Base-by-base conservation (phyloP, 2,888 invertebrate species). In the Prosapia bicincta region DNA sequence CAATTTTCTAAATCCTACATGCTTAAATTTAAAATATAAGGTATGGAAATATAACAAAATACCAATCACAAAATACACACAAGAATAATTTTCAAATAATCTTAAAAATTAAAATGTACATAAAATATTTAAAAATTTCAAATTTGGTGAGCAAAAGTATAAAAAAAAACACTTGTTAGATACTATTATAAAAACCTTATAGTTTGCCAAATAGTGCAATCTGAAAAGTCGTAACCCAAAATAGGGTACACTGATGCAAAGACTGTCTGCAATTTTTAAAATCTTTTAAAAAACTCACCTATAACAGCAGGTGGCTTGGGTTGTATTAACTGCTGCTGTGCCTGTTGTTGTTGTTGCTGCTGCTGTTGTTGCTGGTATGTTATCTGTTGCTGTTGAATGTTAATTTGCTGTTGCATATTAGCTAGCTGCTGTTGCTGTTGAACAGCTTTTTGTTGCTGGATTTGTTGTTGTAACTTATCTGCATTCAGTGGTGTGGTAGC, bases 231-330 rank as follows among this genome's bases (percentile, higher is more conserved):
- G n/a, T n/a, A n/a, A n/a, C n/a, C n/a, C n/a, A n/a, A n/a, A n/a
- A n/a, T n/a, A n/a, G n/a, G n/a, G n/a, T n/a, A n/a, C n/a, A n/a
- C n/a, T n/a, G n/a, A n/a, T n/a, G n/a, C n/a, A n/a, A n/a, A n/a
- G n/a, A n/a, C n/a, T n/a, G n/a, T n/a, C n/a, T n/a, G n/a, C n/a
- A n/a, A n/a, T n/a, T n/a, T n/a, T n/a, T n/a, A n/a, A n/a, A n/a
- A n/a, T n/a, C n/a, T n/a, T n/a, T n/a, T n/a, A n/a, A 20, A 66
- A n/a, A 38, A 82, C 86, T 83, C 82, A 88, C 88, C 86, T 87
- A 88, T 88, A 81, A 89, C 85, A 9, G 88, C 88, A 54, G 85
- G 87, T 66, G 83, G 73, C 81, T 84, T 85, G 78, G 80, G 81
- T 79, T 26, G 82, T 70, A 79, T 84, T 82, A 78, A 85, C 79